Base-by-base conservation (phyloP, 2,888 invertebrate species). In the Nymphalis polychloros region DNA sequence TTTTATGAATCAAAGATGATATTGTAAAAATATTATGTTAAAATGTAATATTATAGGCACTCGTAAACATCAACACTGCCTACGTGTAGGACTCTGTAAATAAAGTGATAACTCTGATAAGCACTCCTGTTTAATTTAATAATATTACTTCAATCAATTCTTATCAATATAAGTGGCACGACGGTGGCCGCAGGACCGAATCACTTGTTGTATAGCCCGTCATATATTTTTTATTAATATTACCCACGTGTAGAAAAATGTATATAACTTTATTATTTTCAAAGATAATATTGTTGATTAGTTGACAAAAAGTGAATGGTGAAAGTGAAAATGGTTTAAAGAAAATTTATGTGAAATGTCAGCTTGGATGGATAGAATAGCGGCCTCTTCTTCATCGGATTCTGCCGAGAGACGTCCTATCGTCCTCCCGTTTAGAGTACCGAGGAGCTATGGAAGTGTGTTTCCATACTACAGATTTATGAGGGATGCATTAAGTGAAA, bases 401-500 rank as follows among this genome's bases (percentile, higher is more conserved):
- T 48, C 72, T 13, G 53, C 74, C 10, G 92, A 92, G 79, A 83
- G 87, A 72, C 84, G 85, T 64, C 90, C 90, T 27, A 86, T 93
- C 50, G 85, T 93, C 77, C 76, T 90, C 52, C 79, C 88, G 2
- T 76, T 88, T 47, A 82, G 85, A 70, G 83, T 93, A 5, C 94
- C 94, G 1, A 89, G 93, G 71, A 94, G 93, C 76, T 95, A 95
- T 81, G 95, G 95, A 55, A 94, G 94, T 62, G 82, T 94, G 59
- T 93, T 94, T 72, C 93, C 94, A 0, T 94, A 94, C 80, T 94
- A 94, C 82, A 93, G 93, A 77, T 94, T 94, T 79, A 88, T 94
- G 75, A 94, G 88, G 77, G 90, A 92, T 69, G 88, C 93, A 13
- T 81, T 86, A 41, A 86, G 84, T 69, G 88, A 90, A 69, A 81